A percentile compares a stretch with the other conserved stretches of the same genome.
These are phyloP conservation scores for Cavia aperea DNA, from an alignment of 2,113 vertebrate species.

Conservation along the genomic window DNA sequence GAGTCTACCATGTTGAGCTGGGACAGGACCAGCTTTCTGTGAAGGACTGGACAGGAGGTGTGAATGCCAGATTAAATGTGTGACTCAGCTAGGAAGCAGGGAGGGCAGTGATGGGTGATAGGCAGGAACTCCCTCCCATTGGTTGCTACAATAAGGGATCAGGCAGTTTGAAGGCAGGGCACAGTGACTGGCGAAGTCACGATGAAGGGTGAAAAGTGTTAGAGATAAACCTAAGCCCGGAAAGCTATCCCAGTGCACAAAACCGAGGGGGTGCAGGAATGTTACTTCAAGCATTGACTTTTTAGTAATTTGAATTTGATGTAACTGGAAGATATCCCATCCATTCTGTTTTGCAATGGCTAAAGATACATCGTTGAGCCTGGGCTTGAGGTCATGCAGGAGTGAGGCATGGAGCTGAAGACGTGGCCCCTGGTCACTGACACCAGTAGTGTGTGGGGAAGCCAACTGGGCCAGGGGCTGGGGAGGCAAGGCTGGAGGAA, in stretches of 20 bases:
- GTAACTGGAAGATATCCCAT: not conserved
- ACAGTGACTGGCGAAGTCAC: not conserved
- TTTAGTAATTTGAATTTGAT: slow-evolving; percentile 1
- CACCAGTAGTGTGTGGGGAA: not conserved
- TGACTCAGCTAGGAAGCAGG: not conserved
- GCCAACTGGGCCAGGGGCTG: not conserved
- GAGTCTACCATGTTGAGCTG: not conserved
- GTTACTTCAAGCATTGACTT: not conserved
- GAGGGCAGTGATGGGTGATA: not conserved
- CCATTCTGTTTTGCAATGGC: not conserved
- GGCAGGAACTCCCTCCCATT: not conserved
- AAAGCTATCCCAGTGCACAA: not conserved
- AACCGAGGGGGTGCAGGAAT: not conserved
- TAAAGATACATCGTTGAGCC: not conserved
- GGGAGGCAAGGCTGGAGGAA: not conserved
- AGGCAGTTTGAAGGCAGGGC: not conserved
- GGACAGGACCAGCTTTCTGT: not conserved
- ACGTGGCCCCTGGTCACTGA: not conserved
- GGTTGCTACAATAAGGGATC: not conserved
- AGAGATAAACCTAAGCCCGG: not conserved
- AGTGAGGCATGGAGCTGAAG: not conserved
- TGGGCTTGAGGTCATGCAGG: not conserved
- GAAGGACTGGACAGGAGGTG: not conserved
- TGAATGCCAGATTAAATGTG: not conserved
- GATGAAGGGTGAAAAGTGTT: not conserved